Evolutionary conservation across 2,113 vertebrate species (phyloP).

Genomic region (Nesogale talazaci): DNA sequence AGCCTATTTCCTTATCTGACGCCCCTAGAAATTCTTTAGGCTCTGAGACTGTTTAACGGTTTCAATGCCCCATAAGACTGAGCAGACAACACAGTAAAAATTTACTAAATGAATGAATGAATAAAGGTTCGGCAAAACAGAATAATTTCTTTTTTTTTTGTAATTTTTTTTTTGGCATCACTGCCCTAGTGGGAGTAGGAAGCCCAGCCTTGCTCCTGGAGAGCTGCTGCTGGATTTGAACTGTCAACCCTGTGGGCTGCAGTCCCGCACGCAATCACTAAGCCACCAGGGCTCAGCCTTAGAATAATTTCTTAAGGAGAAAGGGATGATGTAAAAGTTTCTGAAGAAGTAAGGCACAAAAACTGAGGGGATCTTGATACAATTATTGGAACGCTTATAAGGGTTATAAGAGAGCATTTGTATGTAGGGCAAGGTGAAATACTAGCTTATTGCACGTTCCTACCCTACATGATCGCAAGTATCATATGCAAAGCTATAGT

Average conservation of each 20-base stretch:
- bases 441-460: neutral
- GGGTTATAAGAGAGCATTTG: neutral
- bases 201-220: too few relatives aligned
- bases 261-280: too few relatives aligned
- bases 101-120: slow-evolving; percentile 39
- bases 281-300: too few relatives aligned
- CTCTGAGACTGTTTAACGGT: neutral
- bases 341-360: neutral
- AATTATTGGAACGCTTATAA: neutral
- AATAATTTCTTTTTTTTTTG: neutral
- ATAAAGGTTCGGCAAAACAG: slow-evolving; percentile 45
- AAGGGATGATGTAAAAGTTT: neutral
- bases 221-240: too few relatives aligned
- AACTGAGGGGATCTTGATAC: neutral
- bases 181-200: too few relatives aligned
- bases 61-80: neutral
- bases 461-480: neutral
- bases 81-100: neutral
- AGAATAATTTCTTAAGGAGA: slow-evolving; percentile 15
- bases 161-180: too few relatives aligned
- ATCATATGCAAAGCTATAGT: neutral
- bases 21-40: slow-evolving; percentile 28
- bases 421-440: neutral
- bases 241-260: too few relatives aligned
- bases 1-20: slow-evolving; percentile 5